Evolutionary conservation across 2,888 invertebrate genomes (phyloP).

Genomic region (Athalia circularis): DNA sequence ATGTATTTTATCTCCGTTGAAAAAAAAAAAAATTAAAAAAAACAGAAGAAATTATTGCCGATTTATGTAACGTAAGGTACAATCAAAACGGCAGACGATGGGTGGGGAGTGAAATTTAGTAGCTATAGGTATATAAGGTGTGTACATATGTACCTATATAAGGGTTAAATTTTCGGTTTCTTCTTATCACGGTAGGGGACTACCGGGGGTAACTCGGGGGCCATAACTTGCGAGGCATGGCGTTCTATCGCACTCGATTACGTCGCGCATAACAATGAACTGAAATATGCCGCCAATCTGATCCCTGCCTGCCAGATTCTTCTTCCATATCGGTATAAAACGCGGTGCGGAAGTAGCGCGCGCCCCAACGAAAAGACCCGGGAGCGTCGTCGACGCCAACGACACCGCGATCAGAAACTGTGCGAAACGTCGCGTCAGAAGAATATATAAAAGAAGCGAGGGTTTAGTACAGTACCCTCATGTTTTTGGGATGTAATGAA

Average conservation of each 20-base stretch:
- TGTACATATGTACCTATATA: no score
- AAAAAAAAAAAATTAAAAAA: no score
- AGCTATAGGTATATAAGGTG: no score
- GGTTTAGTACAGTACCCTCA: neutral
- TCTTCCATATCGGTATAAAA: constrained; percentile 21
- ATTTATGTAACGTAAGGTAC: no score
- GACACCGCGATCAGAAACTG: neutral
- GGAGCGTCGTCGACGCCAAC: constrained; percentile 10
- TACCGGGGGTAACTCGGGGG: constrained; percentile 45
- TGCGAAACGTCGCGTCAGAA: neutral
- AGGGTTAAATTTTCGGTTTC: constrained; percentile 1
- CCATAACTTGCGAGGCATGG: constrained; percentile 46
- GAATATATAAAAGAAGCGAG: constrained; percentile 1
- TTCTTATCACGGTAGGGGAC: constrained; percentile 22
- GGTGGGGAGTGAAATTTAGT: no score
- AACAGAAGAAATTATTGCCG: no score
- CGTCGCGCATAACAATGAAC: constrained; percentile 57
- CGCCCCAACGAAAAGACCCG: constrained; percentile 25
- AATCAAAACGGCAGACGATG: no score
- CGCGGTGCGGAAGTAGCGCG: neutral
- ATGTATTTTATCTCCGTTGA: no score
- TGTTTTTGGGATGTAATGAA: no score
- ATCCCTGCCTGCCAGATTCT: constrained; percentile 35
- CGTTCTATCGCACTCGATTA: constrained; percentile 53
- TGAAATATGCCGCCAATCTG: constrained; percentile 40